Conservation (phyloP, 2,113 vertebrate species). For the Cyrtonyx montezumae region DNA sequence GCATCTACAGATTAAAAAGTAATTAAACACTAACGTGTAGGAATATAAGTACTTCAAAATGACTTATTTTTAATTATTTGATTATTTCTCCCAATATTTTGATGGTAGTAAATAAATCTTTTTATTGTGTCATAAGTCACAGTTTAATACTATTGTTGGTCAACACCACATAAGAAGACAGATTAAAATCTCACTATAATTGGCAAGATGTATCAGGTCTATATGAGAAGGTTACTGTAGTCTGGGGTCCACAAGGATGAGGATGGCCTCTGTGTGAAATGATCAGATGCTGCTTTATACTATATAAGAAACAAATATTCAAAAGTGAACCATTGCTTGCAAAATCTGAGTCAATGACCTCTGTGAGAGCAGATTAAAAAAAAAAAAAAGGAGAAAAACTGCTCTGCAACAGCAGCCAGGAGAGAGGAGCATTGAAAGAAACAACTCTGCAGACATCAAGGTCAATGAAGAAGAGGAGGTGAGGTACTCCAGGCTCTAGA, state of each 20-base stretch:
- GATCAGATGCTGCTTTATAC: not conserved
- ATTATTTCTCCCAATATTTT: not conserved
- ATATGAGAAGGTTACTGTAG: not conserved
- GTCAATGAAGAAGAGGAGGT: too few relatives aligned
- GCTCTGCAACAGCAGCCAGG: not conserved
- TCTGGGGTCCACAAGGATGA: not conserved
- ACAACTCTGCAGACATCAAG: too few relatives aligned
- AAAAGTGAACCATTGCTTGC: too few relatives aligned
- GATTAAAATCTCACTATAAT: not conserved
- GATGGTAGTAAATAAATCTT: constrained; percentile 5
- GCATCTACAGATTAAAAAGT: constrained; percentile 44
- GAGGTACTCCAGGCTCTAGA: not conserved
- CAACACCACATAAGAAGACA: not conserved
- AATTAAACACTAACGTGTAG: constrained; percentile 22
- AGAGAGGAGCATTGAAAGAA: not conserved
- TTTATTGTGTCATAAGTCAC: constrained; percentile 8
- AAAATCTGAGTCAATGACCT: not conserved
- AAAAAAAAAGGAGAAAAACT: not conserved
- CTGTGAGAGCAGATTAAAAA: not conserved
- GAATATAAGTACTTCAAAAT: constrained; percentile 6
- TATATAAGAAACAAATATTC: not conserved
- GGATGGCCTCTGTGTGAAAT: not conserved
- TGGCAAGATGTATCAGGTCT: not conserved
- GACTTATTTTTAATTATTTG: constrained; percentile 31
- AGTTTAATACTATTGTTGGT: not conserved